Conservation (phyloP, 2,888 invertebrate species). For the Heliothis peltigera region DNA sequence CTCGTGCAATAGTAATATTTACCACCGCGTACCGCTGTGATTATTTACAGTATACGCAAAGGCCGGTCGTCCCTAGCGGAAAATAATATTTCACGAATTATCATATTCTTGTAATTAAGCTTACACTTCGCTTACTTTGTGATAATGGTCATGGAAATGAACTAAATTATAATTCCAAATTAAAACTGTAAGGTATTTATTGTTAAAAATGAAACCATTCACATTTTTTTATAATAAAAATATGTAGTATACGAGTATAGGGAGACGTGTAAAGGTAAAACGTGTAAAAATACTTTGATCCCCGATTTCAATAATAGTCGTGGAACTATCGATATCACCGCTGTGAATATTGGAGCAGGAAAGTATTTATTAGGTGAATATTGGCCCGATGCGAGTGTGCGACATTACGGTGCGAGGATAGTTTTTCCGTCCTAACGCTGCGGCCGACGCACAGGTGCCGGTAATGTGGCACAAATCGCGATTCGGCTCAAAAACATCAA, state of each 20-base stretch:
- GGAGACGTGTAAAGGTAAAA: constrained; percentile 70
- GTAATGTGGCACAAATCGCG: constrained; percentile 83
- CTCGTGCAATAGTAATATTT: constrained; percentile 64
- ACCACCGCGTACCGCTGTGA: constrained; percentile 56
- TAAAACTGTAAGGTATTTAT: constrained; percentile 23
- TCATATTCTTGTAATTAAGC: constrained; percentile 53
- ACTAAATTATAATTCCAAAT: constrained; percentile 33
- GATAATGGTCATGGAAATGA: constrained; percentile 36
- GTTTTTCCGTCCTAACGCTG: constrained; percentile 76
- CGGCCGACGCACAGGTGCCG: constrained; percentile 82
- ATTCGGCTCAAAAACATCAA: constrained; percentile 72
- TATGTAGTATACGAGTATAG: constrained; percentile 34
- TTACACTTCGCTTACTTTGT: constrained; percentile 35
- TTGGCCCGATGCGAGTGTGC: constrained; percentile 74
- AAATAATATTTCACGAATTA: constrained; percentile 53
- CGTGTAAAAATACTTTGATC: constrained; percentile 77
- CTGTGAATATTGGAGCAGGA: constrained; percentile 77
- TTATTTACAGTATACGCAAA: constrained; percentile 52
- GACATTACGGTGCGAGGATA: constrained; percentile 79
- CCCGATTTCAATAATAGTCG: constrained; percentile 81
- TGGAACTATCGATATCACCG: constrained; percentile 76
- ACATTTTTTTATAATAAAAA: constrained; percentile 24
- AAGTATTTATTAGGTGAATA: constrained; percentile 87
- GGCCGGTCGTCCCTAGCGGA: constrained; percentile 37
- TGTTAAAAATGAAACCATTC: constrained; percentile 7